Conservation (phyloP, 2,888 invertebrate genomes). For the Dolichopus griseipennis region DNA sequence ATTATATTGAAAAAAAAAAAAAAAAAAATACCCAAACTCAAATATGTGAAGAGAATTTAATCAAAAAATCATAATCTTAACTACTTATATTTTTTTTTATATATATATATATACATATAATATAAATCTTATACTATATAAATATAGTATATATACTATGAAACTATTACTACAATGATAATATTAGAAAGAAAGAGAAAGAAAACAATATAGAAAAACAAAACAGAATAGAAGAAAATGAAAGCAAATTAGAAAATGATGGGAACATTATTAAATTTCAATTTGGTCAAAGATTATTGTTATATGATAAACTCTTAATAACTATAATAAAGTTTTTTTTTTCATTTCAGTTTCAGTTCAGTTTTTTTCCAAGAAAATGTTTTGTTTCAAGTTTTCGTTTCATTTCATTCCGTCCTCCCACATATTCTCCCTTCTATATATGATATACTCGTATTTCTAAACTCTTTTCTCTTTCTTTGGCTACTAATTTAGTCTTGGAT, state of each 20-base stretch:
- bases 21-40: background rate
- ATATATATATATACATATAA: too few relatives aligned
- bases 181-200: background rate
- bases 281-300: constrained; percentile 3
- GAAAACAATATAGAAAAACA: background rate
- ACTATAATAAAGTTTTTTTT: background rate
- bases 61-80: background rate
- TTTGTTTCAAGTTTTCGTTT: background rate
- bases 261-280: background rate
- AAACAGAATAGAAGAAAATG: background rate
- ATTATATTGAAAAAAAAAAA: background rate
- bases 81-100: too few relatives aligned
- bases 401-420: background rate
- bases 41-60: constrained; percentile 1
- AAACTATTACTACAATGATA: too few relatives aligned
- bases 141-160: too few relatives aligned
- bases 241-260: background rate
- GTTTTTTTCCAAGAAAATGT: too few relatives aligned
- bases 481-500: too few relatives aligned
- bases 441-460: too few relatives aligned
- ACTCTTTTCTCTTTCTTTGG: background rate
- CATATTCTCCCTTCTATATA: too few relatives aligned
- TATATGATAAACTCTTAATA: constrained; percentile 1
- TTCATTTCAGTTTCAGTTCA: too few relatives aligned
- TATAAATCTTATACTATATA: too few relatives aligned